phyloP scores from a whole-genome alignment of 37 sponge, comb jelly and placozoan genomes.

The Axinella damicornis region DNA sequence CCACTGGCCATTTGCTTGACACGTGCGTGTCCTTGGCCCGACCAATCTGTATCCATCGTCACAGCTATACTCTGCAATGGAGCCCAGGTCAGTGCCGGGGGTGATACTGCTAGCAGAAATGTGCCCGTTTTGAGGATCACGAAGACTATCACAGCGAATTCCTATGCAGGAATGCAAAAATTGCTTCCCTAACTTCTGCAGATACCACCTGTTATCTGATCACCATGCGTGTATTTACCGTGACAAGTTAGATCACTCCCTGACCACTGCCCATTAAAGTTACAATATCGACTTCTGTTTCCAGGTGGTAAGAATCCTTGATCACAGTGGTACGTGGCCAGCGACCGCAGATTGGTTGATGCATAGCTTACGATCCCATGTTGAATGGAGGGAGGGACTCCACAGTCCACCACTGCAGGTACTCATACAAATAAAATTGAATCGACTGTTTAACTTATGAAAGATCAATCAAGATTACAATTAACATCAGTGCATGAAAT shows the following conservation, averaged over 20 bases:
- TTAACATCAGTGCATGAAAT: too few species aligned
- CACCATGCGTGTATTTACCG: not conserved
- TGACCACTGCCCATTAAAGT: slow-evolving; percentile 3
- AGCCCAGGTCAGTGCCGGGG: not conserved
- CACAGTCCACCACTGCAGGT: slow-evolving; percentile 14
- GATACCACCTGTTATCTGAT: too few species aligned
- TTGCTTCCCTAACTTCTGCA: not conserved
- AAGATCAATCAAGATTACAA: too few species aligned
- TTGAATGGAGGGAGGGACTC: not conserved
- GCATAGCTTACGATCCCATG: not conserved
- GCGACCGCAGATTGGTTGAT: not conserved
- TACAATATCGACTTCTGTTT: not conserved
- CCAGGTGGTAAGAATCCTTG: not conserved
- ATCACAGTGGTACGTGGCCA: slow-evolving; percentile 4
- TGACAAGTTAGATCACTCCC: slow-evolving; percentile 3
- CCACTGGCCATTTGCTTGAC: not conserved
- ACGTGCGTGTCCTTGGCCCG: not conserved
- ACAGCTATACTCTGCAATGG: slow-evolving; percentile 9
- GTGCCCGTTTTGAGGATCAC: not conserved
- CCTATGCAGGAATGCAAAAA: not conserved
- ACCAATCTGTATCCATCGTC: not conserved
- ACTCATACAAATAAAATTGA: not conserved
- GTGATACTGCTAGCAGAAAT: not conserved
- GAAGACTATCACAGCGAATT: not conserved
- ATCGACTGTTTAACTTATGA: too few species aligned